Percentiles rank a stretch among this genome's conserved stretches.
Conservation (phyloP, 2,888 invertebrate genomes). For the Platycheirus rosarum region DNA sequence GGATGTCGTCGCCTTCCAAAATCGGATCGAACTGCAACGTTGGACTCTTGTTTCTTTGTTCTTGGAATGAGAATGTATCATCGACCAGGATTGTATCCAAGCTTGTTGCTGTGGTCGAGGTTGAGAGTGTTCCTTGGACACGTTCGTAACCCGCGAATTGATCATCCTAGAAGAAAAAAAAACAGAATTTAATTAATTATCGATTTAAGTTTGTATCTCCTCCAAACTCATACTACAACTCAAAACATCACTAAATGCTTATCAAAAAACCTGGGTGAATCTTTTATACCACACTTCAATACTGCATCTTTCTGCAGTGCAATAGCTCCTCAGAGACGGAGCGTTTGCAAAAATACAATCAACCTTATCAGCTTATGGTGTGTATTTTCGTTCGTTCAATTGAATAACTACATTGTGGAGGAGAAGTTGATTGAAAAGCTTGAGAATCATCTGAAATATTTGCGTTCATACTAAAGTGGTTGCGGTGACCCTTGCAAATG, state of each 20-base stretch:
- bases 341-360: neutral
- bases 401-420: constrained; percentile 25
- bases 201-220: neutral
- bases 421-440: constrained; percentile 21
- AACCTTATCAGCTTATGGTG: constrained; percentile 8
- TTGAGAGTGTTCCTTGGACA: constrained; percentile 83
- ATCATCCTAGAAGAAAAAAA: constrained; percentile 52
- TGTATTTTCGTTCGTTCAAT: constrained; percentile 40
- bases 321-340: neutral
- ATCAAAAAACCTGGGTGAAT: constrained; percentile 40
- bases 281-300: constrained; percentile 35
- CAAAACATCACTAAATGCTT: constrained; percentile 24
- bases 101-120: constrained; percentile 86
- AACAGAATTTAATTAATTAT: constrained; percentile 1
- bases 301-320: neutral
- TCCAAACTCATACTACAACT: constrained; percentile 40
- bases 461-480: constrained; percentile 27
- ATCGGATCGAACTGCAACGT: constrained; percentile 79
- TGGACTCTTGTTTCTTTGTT: constrained; percentile 76
- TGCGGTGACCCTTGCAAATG: constrained; percentile 44
- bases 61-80: constrained; percentile 80
- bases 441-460: constrained; percentile 54
- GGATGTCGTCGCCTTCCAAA: constrained; percentile 77
- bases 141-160: constrained; percentile 79
- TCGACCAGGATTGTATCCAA: constrained; percentile 83